Evolutionary conservation across 2,797 vertebrate species (phyloP), one percentile per base, ranked within the genome.

Genomic region (Arvicola amphibius): DNA sequence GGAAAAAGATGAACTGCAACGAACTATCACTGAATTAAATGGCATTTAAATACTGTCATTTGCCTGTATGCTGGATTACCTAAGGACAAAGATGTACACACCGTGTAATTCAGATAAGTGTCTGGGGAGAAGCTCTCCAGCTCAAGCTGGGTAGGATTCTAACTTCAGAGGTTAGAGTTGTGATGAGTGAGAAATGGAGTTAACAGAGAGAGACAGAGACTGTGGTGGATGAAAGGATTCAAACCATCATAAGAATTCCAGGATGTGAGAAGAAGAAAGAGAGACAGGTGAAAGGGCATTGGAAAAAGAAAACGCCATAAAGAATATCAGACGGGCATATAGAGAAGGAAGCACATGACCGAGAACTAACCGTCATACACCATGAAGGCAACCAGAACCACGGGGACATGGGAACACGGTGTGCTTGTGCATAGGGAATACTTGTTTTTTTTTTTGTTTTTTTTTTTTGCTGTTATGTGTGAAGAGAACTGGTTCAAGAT

Each of bases 391-490:
- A 83, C 3, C 65, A 84, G 43, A 71, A 25, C 11, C 25, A 88
- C 0, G 40, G n/a, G 46, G 40, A 84, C 1, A 67, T 6, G 69
- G 34, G 29, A 40, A 37, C 34, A 76, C 40, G 48, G 1, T 51
- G 11, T 61, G 76, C 5, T 56, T 87, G 19, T 0, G 34, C 34
- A 23, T 85, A 53, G 11, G 14, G 84, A 53, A 74, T 1, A 80
- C 6, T 78, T 56, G 84, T n/a, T 9, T 79, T 79, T 76, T 79
- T 93, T 79, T 76, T 79, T 93, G 67, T 79, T 76, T 79, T 93
- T 79, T 76, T 79, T 93, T 79, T 76, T 79, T 93, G 67, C 29
- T 73, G 13, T 91, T 25, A n/a, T n/a, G 23, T 65, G 32, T 34
- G 13, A 88, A 80, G 56, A 79, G 73, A 86, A 89, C 14, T 65